These are phyloP conservation scores for Callospermophilus lateralis DNA, from an alignment of 2,113 vertebrate species.

Conservation along the genomic window DNA sequence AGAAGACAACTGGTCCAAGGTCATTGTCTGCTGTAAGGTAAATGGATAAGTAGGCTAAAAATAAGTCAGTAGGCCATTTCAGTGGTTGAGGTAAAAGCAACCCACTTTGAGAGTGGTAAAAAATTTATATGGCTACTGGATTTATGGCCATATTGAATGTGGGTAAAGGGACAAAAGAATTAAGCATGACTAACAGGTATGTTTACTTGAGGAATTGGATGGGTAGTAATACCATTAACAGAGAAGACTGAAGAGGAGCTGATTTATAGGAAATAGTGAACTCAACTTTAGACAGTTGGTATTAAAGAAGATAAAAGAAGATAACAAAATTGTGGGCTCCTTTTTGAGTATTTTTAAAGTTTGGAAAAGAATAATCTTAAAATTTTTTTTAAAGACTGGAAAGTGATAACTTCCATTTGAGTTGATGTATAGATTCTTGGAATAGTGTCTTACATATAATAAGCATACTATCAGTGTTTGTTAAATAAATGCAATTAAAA, in stretches of 20 bases:
- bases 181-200: background rate
- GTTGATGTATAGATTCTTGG: background rate
- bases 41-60: background rate
- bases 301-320: background rate
- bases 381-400: background rate
- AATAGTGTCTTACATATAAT: background rate
- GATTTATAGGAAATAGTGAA: background rate
- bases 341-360: background rate
- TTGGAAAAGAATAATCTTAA: background rate
- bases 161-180: background rate
- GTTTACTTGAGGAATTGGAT: background rate
- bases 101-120: background rate
- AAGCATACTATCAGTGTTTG: background rate
- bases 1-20: background rate
- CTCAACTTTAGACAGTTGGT: background rate
- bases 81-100: background rate
- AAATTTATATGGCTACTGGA: background rate
- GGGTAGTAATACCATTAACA: background rate
- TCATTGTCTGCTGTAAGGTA: background rate
- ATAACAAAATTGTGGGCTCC: background rate
- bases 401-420: background rate
- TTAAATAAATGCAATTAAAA: slow-evolving; percentile 41
- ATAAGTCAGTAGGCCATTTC: background rate
- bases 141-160: background rate
- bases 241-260: background rate